phyloP scores from a whole-genome alignment of 2,113 vertebrate genomes.

The Paratilapia polleni region DNA sequence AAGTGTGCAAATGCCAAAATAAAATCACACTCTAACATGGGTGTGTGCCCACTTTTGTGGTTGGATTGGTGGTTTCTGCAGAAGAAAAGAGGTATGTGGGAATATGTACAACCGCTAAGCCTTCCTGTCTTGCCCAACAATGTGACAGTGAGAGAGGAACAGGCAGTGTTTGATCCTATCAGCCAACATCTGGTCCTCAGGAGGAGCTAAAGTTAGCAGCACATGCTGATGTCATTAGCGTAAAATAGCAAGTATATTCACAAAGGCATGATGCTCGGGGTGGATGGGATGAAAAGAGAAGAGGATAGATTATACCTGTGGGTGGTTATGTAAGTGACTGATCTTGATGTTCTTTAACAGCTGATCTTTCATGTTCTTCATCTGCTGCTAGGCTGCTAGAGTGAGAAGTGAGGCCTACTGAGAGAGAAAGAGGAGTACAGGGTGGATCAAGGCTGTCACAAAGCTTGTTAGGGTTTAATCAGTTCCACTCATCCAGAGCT shows the following conservation, averaged over 20 bases:
- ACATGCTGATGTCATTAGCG: constrained; percentile 77
- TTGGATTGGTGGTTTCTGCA: constrained; percentile 40
- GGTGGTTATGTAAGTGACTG: constrained; percentile 24
- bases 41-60: constrained; percentile 48
- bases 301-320: constrained; percentile 19
- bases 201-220: constrained; percentile 71
- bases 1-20: constrained; percentile 10
- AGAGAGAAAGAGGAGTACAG: neutral
- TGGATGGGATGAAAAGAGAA: constrained; percentile 12
- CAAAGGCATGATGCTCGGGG: constrained; percentile 57
- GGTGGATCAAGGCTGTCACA: constrained; percentile 60
- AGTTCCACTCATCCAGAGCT: constrained; percentile 34
- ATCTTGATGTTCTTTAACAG: constrained; percentile 27
- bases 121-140: constrained; percentile 75
- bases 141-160: constrained; percentile 48
- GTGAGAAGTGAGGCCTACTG: neutral
- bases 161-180: constrained; percentile 61
- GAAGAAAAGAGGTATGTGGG: constrained; percentile 38
- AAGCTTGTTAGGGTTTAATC: constrained; percentile 53
- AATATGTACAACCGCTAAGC: constrained; percentile 40
- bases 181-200: constrained; percentile 76
- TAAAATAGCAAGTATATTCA: constrained; percentile 67
- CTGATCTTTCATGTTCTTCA: constrained; percentile 22
- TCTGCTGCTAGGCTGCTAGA: constrained; percentile 13
- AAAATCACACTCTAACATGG: neutral